Conservation (phyloP, 1,140 invertebrate genomes). For the Aphis craccivora region DNA sequence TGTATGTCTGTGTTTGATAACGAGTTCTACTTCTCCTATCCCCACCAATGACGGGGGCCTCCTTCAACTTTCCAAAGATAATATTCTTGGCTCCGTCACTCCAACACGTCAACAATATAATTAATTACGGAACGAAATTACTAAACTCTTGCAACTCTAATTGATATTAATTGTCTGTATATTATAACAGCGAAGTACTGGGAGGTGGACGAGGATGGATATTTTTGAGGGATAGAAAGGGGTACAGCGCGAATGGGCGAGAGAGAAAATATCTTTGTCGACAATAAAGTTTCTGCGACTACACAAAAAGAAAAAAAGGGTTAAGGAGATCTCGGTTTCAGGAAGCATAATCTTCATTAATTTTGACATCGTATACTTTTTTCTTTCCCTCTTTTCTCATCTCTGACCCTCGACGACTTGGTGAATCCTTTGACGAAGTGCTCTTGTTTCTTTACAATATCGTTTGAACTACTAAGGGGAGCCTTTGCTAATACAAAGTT, state of each 20-base stretch:
- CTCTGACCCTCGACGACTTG: conserved; percentile 9
- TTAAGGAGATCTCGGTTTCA: conserved; percentile 55
- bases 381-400: not conserved
- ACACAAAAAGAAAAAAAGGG: conserved; percentile 25
- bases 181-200: conserved; percentile 26
- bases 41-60: conserved; percentile 19
- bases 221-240: conserved; percentile 10
- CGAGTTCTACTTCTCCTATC: conserved; percentile 31
- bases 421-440: not conserved
- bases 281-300: conserved; percentile 40
- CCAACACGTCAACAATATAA: conserved; percentile 57
- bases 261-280: conserved; percentile 14
- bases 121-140: conserved; percentile 58
- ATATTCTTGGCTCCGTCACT: conserved; percentile 57
- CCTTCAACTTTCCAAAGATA: conserved; percentile 57
- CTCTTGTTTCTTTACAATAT: not conserved
- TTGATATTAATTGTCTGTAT: conserved; percentile 57
- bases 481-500: not conserved
- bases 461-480: not conserved
- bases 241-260: not conserved
- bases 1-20: conserved; percentile 58
- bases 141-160: conserved; percentile 58
- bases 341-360: conserved; percentile 56
- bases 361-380: conserved; percentile 44
- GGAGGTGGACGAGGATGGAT: conserved; percentile 28